Evolutionary conservation across 2,797 vertebrate species (phyloP), one percentile per base, ranked within the genome.

Genomic region (Emydoidea blandingii): DNA sequence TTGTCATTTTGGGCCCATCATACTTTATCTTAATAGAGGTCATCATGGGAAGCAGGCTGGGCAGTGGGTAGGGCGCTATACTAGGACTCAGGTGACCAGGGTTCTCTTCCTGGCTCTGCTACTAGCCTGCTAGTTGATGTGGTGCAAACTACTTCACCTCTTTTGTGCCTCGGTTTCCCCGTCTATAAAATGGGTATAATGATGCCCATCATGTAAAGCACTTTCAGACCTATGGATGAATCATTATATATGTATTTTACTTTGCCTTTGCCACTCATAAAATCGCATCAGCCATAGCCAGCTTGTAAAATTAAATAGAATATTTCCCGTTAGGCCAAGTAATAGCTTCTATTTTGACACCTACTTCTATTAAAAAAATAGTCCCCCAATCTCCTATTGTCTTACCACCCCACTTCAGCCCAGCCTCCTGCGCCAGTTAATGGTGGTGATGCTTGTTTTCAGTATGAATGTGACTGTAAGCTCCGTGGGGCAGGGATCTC

Each of bases 81-180:
- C 25, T 44, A 25, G 25, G 37, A 16, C 12, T 14, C 74, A 31
- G 25, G 25, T 15, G 74, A 4, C 74, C 1, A 7, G 44, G 8
- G 23, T 78, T 15, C 34, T 54, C 9, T 19, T 87, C 57, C 59
- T 86, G 21, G 62, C 65, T 12, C 37, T 81, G 83, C 37, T 47
- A 9, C 65, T 5, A 37, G 14, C 1, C 0, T 1, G 4, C 31
- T 53, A 23, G 79, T 11, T 82, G 56, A 29, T 18, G 12, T 59
- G 41, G 56, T 44, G 54, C 18, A 57, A 6, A 10, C 74, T 18
- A 12, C 88, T 72, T 27, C 72, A 57, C 54, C 31, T 57, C 44
- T 19, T 62, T 14, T 14, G 50, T 72, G 49, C 62, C 44, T 78
- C 27, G 31, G 27, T 78, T 78, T 78, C 27, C 27, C 74, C 15